These are phyloP conservation scores for Escarpia spicata DNA, from an alignment of 2,888 invertebrate genomes.

Conservation along the genomic window DNA sequence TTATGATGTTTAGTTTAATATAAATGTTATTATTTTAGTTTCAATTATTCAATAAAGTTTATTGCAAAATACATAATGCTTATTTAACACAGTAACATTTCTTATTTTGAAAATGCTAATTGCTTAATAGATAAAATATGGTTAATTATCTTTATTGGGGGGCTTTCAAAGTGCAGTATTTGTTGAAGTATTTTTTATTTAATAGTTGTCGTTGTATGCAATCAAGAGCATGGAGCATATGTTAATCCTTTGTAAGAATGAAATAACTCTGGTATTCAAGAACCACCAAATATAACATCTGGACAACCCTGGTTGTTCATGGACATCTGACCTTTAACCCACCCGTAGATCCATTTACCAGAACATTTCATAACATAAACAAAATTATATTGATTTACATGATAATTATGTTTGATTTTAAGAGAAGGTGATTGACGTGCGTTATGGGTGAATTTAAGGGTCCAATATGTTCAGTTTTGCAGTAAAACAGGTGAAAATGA, in stretches of 20 bases:
- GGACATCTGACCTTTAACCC: not conserved
- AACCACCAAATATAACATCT: too few relatives aligned
- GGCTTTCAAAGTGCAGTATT: not conserved
- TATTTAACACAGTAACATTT: not conserved
- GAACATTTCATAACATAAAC: not conserved
- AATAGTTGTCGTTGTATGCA: not conserved
- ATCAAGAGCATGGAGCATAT: not conserved
- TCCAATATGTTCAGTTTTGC: not conserved
- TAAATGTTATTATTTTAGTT: too few relatives aligned
- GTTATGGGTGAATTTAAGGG: not conserved
- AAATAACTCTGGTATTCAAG: too few relatives aligned
- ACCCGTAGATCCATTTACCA: not conserved
- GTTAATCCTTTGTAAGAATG: too few relatives aligned
- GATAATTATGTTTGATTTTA: not conserved
- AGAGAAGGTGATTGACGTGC: not conserved
- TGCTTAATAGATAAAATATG: not conserved
- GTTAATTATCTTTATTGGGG: not conserved
- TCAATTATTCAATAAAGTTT: too few relatives aligned
- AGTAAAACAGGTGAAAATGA: not conserved
- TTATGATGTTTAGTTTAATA: too few relatives aligned
- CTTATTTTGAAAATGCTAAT: not conserved
- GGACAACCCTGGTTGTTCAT: not conserved
- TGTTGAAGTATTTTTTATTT: not conserved
- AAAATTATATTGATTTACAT: not conserved
- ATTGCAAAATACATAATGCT: too few relatives aligned